Conservation (phyloP, 2,888 invertebrate genomes). For the Coelogynopora nodosa region DNA sequence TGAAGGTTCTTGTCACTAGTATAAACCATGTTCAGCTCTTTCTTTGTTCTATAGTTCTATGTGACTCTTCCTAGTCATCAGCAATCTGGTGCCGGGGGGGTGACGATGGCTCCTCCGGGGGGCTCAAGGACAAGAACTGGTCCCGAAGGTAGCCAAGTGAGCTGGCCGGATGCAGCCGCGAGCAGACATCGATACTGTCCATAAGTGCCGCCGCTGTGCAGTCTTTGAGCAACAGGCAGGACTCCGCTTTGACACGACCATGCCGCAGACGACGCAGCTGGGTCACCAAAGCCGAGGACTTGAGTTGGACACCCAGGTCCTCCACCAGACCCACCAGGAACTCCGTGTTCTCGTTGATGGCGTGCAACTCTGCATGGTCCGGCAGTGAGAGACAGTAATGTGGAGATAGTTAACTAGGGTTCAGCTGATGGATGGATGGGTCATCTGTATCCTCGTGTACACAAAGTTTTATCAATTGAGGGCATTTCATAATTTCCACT, state of each 20-base stretch:
- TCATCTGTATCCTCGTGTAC: too few species aligned
- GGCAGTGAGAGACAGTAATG: too few species aligned
- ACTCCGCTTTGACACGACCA: slow-evolving; percentile 23
- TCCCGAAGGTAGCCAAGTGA: neutral
- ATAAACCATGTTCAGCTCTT: too few species aligned
- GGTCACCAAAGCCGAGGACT: neutral
- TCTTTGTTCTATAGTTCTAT: too few species aligned
- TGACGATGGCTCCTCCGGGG: too few species aligned
- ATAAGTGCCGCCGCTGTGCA: neutral
- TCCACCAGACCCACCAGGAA: slow-evolving; percentile 16
- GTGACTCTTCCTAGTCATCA: too few species aligned
- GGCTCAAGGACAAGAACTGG: neutral
- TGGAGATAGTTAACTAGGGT: too few species aligned
- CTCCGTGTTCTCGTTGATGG: slow-evolving; percentile 30
- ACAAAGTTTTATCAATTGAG: too few species aligned
- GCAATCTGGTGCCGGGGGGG: too few species aligned
- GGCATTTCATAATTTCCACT: too few species aligned
- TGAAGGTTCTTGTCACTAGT: too few species aligned
- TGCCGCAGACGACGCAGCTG: slow-evolving; percentile 30
- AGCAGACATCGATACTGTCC: neutral
- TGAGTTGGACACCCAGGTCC: slow-evolving; percentile 5
- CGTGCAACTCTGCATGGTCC: slow-evolving; percentile 13
- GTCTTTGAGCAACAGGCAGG: slow-evolving; percentile 7
- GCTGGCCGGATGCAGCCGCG: neutral
- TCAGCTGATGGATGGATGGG: too few species aligned